Conservation (phyloP, 2,888 invertebrate species). For the Idaea dimidiata region DNA sequence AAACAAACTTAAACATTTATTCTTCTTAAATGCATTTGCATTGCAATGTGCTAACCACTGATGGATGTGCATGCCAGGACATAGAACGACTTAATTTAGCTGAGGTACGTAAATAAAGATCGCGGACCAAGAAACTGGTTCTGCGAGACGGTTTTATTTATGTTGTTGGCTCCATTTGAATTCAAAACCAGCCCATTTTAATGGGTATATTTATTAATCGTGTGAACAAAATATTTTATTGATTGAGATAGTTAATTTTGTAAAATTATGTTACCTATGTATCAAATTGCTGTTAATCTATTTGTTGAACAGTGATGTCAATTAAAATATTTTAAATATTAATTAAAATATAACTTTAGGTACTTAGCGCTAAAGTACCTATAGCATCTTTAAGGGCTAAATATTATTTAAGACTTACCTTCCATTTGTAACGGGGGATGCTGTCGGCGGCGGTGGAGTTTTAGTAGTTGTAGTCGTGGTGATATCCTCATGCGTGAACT, state of each 20-base stretch:
- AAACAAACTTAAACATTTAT: neutral
- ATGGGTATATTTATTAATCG: slow-evolving; percentile 14
- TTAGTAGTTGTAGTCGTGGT: slow-evolving; percentile 54
- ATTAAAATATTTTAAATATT: neutral
- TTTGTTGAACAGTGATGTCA: neutral
- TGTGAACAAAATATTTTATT: slow-evolving; percentile 14
- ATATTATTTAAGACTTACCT: slow-evolving; percentile 45
- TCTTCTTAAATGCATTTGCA: slow-evolving; percentile 1
- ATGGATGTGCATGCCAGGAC: neutral
- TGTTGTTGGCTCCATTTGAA: slow-evolving; percentile 30
- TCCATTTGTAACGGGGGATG: slow-evolving; percentile 61
- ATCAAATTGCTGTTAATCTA: neutral
- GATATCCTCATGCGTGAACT: slow-evolving; percentile 66
- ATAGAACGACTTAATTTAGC: slow-evolving; percentile 36
- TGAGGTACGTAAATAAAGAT: slow-evolving; percentile 23
- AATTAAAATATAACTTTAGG: no score
- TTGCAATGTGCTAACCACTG: neutral
- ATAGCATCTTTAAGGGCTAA: neutral
- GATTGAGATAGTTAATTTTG: neutral
- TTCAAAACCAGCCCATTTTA: slow-evolving; percentile 11
- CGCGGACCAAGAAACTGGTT: slow-evolving; percentile 41
- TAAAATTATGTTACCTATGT: neutral
- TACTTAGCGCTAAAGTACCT: no score
- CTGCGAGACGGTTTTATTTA: slow-evolving; percentile 37
- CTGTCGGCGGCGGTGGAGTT: slow-evolving; percentile 36